These are phyloP conservation scores for Halichondria panicea DNA, from an alignment of 37 sponge, comb jelly and placozoan species.

Conservation along the genomic window DNA sequence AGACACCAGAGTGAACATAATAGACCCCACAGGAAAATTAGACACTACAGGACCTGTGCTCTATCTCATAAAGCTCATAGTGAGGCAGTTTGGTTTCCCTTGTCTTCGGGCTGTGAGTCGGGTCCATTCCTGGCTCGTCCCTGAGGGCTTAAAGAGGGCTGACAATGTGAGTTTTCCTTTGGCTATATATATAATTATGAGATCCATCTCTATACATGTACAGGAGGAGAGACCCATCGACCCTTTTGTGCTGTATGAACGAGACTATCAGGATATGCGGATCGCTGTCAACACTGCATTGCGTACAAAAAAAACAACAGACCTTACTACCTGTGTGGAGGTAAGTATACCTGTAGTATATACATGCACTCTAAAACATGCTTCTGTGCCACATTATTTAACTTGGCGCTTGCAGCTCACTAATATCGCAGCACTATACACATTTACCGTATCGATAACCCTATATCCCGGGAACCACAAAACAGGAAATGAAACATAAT, in stretches of 20 bases:
- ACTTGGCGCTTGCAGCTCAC: too few species aligned
- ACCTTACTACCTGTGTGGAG: conserved; percentile 10
- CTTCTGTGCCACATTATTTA: too few species aligned
- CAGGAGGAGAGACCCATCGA: conserved; percentile 42
- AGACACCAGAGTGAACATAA: conserved; percentile 5
- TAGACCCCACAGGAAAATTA: conserved; percentile 4
- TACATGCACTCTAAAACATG: too few species aligned
- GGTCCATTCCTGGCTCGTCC: conserved; percentile 48
- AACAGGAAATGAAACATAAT: too few species aligned
- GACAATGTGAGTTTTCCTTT: conserved; percentile 30
- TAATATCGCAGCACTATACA: too few species aligned
- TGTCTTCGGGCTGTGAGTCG: conserved; percentile 26
- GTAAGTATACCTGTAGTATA: conserved; percentile 15
- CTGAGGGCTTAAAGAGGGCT: conserved; percentile 12
- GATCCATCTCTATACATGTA: not conserved
- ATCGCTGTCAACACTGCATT: conserved; percentile 33
- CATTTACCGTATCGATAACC: too few species aligned
- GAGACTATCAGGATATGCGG: conserved; percentile 14
- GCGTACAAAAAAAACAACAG: conserved; percentile 22
- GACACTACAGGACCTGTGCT: conserved; percentile 32
- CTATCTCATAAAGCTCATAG: conserved; percentile 62
- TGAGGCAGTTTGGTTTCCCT: conserved; percentile 53
- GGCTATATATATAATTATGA: not conserved
- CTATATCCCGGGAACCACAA: too few species aligned
- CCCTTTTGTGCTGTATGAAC: conserved; percentile 63